Percentiles rank a stretch among this genome's conserved stretches.
phyloP scores from a whole-genome alignment of 37 sponge, comb jelly and placozoan species.

The Ephydatia muelleri region DNA sequence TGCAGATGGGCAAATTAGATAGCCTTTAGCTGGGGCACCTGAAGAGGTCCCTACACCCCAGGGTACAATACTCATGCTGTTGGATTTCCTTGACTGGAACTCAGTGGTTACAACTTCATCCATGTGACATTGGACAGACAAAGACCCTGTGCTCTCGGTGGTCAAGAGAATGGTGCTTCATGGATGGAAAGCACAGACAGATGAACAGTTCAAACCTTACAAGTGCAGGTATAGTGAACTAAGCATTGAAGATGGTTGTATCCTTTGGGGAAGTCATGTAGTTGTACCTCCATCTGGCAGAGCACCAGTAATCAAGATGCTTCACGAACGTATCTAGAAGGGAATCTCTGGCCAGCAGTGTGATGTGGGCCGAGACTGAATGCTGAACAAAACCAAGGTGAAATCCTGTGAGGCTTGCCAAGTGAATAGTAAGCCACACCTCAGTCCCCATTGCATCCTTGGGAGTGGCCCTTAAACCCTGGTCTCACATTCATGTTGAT shows the following conservation, averaged over 20 bases:
- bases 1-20: not conserved
- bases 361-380: constrained; percentile 52
- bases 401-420: not conserved
- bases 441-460: constrained; percentile 10
- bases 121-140: not conserved
- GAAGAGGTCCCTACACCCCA: not conserved
- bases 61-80: not conserved
- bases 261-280: constrained; percentile 29
- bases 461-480: constrained; percentile 44
- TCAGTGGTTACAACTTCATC: not conserved
- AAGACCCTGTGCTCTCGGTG: constrained; percentile 3
- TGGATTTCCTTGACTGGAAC: not conserved
- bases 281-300: constrained; percentile 10
- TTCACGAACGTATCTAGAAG: constrained; percentile 4
- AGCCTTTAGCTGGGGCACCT: not conserved
- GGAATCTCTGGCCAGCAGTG: constrained; percentile 21
- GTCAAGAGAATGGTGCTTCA: not conserved
- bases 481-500: constrained; percentile 36
- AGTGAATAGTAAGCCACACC: not conserved
- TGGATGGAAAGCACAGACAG: not conserved
- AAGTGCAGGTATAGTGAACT: not conserved
- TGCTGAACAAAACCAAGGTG: not conserved
- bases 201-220: not conserved
- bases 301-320: not conserved
- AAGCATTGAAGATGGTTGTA: constrained; percentile 3